Percentiles rank a stretch among this genome's conserved stretches.
Conservation (phyloP, 1,140 invertebrate species). For the Paraescarpia echinospica region DNA sequence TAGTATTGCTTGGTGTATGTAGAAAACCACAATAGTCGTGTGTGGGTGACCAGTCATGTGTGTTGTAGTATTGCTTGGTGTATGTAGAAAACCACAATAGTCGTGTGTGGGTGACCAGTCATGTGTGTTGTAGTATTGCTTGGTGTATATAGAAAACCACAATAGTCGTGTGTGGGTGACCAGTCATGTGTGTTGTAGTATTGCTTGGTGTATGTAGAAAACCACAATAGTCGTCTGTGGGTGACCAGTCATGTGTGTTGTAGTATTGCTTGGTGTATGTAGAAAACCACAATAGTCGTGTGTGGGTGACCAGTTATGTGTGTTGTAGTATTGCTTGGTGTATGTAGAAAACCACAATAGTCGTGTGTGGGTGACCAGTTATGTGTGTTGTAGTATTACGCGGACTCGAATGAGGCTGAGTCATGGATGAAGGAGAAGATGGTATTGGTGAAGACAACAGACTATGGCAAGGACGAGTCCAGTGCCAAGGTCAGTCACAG, state of each 20-base stretch:
- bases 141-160: not conserved
- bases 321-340: not conserved
- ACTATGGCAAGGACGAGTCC: constrained; percentile 94
- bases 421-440: constrained; percentile 95
- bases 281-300: not conserved
- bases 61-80: too few relatives aligned
- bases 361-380: not conserved
- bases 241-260: not conserved
- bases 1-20: too few relatives aligned
- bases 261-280: not conserved
- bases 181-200: not conserved
- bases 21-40: too few relatives aligned
- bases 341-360: not conserved
- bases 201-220: not conserved
- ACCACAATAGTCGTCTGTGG: not conserved
- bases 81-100: not conserved
- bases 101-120: not conserved
- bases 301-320: not conserved
- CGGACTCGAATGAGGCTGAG: constrained; percentile 96
- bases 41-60: too few relatives aligned
- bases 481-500: constrained; percentile 68
- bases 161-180: not conserved
- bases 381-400: constrained; percentile 74
- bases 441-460: constrained; percentile 77
- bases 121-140: not conserved